Evolutionary conservation across 2,797 vertebrate species (phyloP).

Genomic region (Pyrocephalus nanus): DNA sequence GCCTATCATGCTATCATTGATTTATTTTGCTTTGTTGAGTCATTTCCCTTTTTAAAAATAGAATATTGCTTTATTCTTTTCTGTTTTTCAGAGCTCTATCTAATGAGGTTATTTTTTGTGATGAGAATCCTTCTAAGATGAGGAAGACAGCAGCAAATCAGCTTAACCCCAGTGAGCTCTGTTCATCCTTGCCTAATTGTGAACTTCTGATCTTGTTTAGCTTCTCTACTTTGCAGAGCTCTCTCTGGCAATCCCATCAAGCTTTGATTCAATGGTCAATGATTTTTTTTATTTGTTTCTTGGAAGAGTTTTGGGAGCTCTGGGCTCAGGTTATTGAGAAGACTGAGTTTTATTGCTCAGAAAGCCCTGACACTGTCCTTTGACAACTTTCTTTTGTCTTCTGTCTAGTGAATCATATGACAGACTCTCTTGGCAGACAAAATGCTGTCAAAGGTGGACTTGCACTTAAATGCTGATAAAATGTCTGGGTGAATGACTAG

Average conservation of each 20-base stretch:
- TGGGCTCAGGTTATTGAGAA: background rate
- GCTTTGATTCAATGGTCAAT: slow-evolving; percentile 8
- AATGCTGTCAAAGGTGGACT: background rate
- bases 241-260: background rate
- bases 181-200: background rate
- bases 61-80: background rate
- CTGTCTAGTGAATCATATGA: background rate
- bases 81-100: background rate
- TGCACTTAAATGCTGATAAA: slow-evolving; percentile 5
- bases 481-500: background rate
- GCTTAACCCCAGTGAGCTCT: background rate
- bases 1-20: background rate
- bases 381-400: slow-evolving; percentile 24
- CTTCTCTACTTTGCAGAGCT: background rate
- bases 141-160: background rate
- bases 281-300: slow-evolving; percentile 12
- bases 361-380: background rate
- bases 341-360: slow-evolving; percentile 22
- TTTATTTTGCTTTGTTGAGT: background rate
- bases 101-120: background rate
- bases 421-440: background rate
- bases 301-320: background rate
- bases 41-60: background rate
- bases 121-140: background rate
- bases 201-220: background rate